Evolutionary conservation across 2,888 invertebrate genomes (phyloP).

Genomic region (Pachydiplax longipennis): DNA sequence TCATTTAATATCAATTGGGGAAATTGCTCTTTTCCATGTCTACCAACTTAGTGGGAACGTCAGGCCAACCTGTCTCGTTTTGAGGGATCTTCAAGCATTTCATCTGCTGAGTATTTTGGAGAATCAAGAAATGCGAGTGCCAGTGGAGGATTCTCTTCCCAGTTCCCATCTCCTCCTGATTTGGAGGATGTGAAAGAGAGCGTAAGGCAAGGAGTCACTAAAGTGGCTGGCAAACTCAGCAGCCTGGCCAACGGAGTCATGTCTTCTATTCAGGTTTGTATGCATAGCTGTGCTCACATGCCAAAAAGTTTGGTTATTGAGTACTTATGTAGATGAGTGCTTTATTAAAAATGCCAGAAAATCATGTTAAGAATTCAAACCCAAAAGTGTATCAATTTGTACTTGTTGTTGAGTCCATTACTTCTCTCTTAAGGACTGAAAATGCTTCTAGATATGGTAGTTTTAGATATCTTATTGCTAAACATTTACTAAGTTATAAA

Average conservation of each 20-base stretch:
- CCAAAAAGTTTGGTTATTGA: no score
- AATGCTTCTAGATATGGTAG: no score
- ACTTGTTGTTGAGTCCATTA: no score
- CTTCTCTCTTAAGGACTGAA: no score
- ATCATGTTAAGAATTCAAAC: no score
- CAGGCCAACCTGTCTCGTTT: conserved; percentile 74
- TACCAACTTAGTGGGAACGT: conserved; percentile 64
- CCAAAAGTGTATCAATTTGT: no score
- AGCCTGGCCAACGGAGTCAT: conserved; percentile 94
- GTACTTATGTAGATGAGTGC: no score
- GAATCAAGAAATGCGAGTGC: conserved; percentile 58
- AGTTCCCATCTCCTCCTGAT: conserved; percentile 67
- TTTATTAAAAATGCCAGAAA: no score
- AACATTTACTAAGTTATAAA: no score
- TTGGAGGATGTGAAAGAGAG: conserved; percentile 97
- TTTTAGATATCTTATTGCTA: no score
- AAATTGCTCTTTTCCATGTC: not conserved
- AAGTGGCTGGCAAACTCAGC: conserved; percentile 96
- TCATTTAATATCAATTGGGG: no score
- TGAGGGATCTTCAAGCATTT: conserved; percentile 94
- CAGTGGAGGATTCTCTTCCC: conserved; percentile 52
- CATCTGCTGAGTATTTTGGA: conserved; percentile 95
- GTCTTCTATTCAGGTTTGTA: conserved; percentile 83
- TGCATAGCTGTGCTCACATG: not conserved
- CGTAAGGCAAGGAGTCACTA: conserved; percentile 94